Evolutionary conservation across 2,888 invertebrate species (phyloP).

Genomic region (Muschampia plurimacula): DNA sequence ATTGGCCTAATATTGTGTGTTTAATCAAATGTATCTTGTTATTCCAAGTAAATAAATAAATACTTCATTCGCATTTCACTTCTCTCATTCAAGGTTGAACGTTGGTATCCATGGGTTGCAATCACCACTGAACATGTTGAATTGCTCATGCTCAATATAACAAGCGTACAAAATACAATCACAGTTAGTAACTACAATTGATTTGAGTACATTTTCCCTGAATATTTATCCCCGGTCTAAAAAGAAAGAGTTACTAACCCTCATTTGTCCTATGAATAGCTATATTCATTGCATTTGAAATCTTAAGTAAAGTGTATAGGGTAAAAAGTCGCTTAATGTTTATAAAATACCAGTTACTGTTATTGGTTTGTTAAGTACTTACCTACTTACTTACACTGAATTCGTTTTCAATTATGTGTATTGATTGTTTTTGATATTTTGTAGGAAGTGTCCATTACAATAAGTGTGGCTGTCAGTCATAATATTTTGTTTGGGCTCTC

Average conservation of each 20-base stretch:
- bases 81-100: no score
- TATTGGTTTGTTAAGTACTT: conserved; percentile 20
- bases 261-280: background rate
- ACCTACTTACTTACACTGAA: background rate
- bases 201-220: background rate
- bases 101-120: no score
- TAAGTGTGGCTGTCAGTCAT: conserved; percentile 52
- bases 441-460: conserved; percentile 68
- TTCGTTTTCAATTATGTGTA: conserved; percentile 60
- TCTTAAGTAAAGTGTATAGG: background rate
- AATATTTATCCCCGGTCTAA: background rate
- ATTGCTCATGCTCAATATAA: no score
- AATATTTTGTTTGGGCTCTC: conserved; percentile 19
- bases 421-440: conserved; percentile 64
- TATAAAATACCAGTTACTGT: conserved; percentile 3
- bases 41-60: no score
- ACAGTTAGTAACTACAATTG: no score
- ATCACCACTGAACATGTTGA: no score
- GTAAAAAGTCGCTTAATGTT: conserved; percentile 7
- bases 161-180: no score
- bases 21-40: no score
- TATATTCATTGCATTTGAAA: conserved; percentile 16
- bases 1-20: no score
- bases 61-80: no score
- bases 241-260: background rate